These are phyloP conservation scores for Urophycis tenuis DNA, from an alignment of 2,797 vertebrate genomes.

Conservation along the genomic window DNA sequence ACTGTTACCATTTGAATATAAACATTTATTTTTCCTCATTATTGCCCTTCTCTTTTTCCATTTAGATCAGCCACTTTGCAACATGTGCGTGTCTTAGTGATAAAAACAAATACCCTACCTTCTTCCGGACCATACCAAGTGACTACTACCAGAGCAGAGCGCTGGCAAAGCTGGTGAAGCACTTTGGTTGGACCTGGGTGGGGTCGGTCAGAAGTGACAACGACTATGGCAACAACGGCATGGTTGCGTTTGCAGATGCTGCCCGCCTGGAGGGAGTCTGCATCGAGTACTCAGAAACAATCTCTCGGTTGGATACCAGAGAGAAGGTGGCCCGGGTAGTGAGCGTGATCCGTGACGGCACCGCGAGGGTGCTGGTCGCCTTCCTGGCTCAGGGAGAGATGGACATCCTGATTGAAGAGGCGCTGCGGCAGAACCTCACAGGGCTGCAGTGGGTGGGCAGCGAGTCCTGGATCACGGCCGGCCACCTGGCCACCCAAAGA, in stretches of 20 bases:
- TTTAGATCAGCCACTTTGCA: constrained; percentile 57
- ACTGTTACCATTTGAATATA: neutral
- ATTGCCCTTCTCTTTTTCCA: neutral
- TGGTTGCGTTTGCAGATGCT: constrained; percentile 50
- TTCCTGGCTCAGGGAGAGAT: constrained; percentile 70
- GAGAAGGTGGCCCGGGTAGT: constrained; percentile 57
- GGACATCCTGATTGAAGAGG: constrained; percentile 65
- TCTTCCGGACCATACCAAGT: constrained; percentile 59
- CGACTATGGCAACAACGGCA: constrained; percentile 57
- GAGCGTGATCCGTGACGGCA: constrained; percentile 56
- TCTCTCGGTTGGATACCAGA: constrained; percentile 45
- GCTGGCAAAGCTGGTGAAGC: constrained; percentile 52
- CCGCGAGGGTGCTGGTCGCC: constrained; percentile 65
- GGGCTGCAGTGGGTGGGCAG: constrained; percentile 72
- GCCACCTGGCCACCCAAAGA: constrained; percentile 53
- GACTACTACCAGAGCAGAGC: constrained; percentile 59
- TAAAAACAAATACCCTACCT: constrained; percentile 50
- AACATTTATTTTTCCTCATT: neutral
- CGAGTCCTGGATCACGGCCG: constrained; percentile 72
- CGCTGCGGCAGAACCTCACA: constrained; percentile 64
- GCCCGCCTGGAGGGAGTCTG: constrained; percentile 50
- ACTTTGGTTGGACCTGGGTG: constrained; percentile 59
- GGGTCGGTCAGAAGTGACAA: constrained; percentile 56
- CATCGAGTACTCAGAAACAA: constrained; percentile 57
- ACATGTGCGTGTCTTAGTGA: constrained; percentile 57